phyloP scores from a whole-genome alignment of 2,888 invertebrate species.

The Drymonia ruficornis region DNA sequence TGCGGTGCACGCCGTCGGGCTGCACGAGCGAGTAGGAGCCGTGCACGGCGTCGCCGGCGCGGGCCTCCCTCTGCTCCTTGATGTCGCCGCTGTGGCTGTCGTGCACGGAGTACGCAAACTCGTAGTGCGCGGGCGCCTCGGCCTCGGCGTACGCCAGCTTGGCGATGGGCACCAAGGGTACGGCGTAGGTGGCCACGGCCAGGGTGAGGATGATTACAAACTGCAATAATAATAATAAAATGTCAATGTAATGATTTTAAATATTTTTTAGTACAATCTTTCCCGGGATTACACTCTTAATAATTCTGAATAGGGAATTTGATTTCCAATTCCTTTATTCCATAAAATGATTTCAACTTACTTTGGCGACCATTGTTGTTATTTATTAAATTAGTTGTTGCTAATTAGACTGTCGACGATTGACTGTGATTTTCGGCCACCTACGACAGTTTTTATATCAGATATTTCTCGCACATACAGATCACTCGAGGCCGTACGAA shows the following conservation, averaged over 20 bases:
- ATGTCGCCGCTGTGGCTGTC: constrained; percentile 74
- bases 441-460: constrained; percentile 58
- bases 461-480: constrained; percentile 36
- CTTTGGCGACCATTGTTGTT: constrained; percentile 65
- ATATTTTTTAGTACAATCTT: too few species aligned
- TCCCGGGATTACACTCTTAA: neutral
- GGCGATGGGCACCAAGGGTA: constrained; percentile 47
- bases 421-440: constrained; percentile 52
- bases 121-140: constrained; percentile 72
- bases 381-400: constrained; percentile 38
- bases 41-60: constrained; percentile 71
- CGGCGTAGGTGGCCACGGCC: constrained; percentile 51
- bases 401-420: constrained; percentile 49
- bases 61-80: constrained; percentile 76
- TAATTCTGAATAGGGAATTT: neutral
- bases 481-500: neutral
- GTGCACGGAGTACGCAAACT: constrained; percentile 75
- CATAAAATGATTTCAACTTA: constrained; percentile 23
- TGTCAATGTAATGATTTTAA: too few species aligned
- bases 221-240: constrained; percentile 28
- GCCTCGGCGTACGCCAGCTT: constrained; percentile 49
- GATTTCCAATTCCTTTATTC: neutral
- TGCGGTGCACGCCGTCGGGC: constrained; percentile 74
- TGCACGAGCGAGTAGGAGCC: constrained; percentile 80
- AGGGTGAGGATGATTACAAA: constrained; percentile 46